Conservation (phyloP, 2,797 vertebrate species). For the Enoplosus armatus region DNA sequence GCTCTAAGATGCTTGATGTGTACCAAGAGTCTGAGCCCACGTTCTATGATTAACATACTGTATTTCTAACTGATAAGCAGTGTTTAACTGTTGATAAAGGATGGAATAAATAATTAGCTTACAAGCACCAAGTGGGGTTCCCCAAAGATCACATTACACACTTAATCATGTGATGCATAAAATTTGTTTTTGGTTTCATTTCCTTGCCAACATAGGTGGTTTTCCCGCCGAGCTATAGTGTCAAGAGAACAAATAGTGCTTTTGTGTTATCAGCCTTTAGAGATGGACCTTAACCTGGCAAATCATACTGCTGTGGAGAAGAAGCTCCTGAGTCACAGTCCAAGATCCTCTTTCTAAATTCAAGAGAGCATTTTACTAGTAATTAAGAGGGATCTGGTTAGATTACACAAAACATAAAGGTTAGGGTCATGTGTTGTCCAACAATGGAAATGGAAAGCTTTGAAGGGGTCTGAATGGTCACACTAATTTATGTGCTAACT, state of each 20-base stretch:
- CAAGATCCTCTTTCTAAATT: neutral
- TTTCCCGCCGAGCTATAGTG: conserved; percentile 4
- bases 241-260: conserved; percentile 17
- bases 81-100: neutral
- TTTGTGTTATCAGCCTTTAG: conserved; percentile 30
- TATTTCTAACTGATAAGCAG: conserved; percentile 2
- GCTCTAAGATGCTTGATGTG: neutral
- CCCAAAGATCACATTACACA: conserved; percentile 6
- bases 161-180: conserved; percentile 20
- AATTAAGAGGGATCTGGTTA: conserved; percentile 3
- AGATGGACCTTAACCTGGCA: conserved; percentile 19
- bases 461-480: neutral
- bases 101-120: conserved; percentile 10
- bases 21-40: neutral
- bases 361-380: neutral
- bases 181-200: conserved; percentile 22
- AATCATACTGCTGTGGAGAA: neutral
- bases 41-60: neutral
- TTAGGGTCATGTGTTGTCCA: neutral
- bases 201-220: conserved; percentile 15
- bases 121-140: neutral
- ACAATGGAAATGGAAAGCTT: neutral
- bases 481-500: neutral
- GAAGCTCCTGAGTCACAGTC: conserved; percentile 2
- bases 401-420: neutral